A percentile compares a stretch with the other conserved stretches of the same genome.
Conservation (phyloP, 2,113 vertebrate species). For the Nycticryphes semicollaris region DNA sequence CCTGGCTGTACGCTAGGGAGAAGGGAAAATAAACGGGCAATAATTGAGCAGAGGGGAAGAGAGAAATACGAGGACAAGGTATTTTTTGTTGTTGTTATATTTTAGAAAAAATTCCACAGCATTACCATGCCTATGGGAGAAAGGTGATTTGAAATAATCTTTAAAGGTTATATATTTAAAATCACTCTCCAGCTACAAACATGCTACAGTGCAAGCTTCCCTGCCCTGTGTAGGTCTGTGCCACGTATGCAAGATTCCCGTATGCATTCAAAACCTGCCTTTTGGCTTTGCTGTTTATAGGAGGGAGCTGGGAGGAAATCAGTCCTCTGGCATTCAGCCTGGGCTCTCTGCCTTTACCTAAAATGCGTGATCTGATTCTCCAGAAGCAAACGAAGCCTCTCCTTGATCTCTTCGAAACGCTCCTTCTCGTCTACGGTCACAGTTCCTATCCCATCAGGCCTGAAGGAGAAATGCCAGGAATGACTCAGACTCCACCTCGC, state of each 20-base stretch:
- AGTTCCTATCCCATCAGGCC: conserved; percentile 97
- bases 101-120: not conserved
- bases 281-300: conserved; percentile 17
- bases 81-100: not conserved
- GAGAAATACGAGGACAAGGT: not conserved
- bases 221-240: conserved; percentile 36
- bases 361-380: conserved; percentile 99
- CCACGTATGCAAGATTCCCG: conserved; percentile 6
- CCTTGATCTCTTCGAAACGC: conserved; percentile 97
- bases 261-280: conserved; percentile 22
- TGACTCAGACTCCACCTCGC: conserved; percentile 47
- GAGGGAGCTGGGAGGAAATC: conserved; percentile 34
- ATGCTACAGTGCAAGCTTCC: not conserved
- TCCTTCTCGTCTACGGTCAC: conserved; percentile 96
- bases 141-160: not conserved
- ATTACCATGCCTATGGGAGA: not conserved
- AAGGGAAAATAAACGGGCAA: not conserved
- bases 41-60: not conserved
- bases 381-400: conserved; percentile 91
- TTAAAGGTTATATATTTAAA: conserved; percentile 29
- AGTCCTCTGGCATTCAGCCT: not conserved
- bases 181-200: not conserved
- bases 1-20: not conserved
- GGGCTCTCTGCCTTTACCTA: conserved; percentile 80
- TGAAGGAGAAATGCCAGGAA: conserved; percentile 71